Conservation (phyloP, 2,113 vertebrate genomes). For the Calypte anna region DNA sequence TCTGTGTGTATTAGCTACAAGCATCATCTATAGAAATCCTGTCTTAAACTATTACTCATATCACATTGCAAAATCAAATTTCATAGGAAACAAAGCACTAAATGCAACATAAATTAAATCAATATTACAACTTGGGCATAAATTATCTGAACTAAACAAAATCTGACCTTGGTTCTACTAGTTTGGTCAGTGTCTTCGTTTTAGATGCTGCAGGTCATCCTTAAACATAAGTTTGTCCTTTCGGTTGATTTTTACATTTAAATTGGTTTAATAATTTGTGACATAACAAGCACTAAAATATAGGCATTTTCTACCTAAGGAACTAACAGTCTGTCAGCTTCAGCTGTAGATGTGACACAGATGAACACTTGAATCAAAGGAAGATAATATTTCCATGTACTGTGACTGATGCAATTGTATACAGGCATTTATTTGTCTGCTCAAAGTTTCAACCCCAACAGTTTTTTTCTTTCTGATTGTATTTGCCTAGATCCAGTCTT, state of each 20-base stretch:
- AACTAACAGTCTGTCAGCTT: slow-evolving; percentile 58
- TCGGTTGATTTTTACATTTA: slow-evolving; percentile 70
- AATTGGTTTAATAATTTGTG: slow-evolving; percentile 76
- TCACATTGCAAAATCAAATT: slow-evolving; percentile 72
- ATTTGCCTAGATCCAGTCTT: slow-evolving; percentile 47
- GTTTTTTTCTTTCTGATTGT: slow-evolving; percentile 57
- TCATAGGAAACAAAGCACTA: slow-evolving; percentile 69
- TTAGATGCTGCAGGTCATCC: slow-evolving; percentile 75
- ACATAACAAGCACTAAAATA: slow-evolving; percentile 76
- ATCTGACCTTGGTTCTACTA: slow-evolving; percentile 69
- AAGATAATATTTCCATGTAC: neutral
- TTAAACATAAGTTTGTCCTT: slow-evolving; percentile 69
- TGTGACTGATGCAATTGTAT: slow-evolving; percentile 52
- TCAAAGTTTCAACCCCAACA: neutral
- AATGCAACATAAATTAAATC: slow-evolving; percentile 71
- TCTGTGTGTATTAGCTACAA: neutral
- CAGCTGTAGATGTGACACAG: slow-evolving; percentile 58
- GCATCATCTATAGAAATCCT: slow-evolving; percentile 15
- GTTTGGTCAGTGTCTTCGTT: slow-evolving; percentile 68
- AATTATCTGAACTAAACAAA: slow-evolving; percentile 78
- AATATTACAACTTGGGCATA: slow-evolving; percentile 57
- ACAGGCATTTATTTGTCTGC: slow-evolving; percentile 55
- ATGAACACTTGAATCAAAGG: slow-evolving; percentile 44
- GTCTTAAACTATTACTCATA: slow-evolving; percentile 70
- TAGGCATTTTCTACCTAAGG: slow-evolving; percentile 76